Evolutionary conservation across 1,140 invertebrate genomes (phyloP), one percentile per base, ranked within the genome.

Genomic region (Drosophila pallidifrons): DNA sequence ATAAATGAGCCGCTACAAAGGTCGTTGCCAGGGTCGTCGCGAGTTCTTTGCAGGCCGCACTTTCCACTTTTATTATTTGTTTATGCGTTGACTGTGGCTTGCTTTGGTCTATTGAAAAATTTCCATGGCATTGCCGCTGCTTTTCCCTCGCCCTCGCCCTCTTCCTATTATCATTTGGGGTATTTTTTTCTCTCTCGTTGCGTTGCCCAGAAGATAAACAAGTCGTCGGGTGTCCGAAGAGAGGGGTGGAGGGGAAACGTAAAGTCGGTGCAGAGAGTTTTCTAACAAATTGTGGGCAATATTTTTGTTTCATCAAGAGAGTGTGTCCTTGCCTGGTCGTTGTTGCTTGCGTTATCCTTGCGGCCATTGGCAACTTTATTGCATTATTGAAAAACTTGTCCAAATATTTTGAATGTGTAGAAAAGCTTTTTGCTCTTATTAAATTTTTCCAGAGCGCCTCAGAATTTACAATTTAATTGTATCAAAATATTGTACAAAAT

Each of bases 311-410:
- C 81, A 89, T 89, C 85, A 90, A 52, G 63, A 81, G 68, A 81
- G 68, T 66, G 81, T 41, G 41, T 64, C 49, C 61, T 51, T 49
- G 43, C 30, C 30, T 55, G 51, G n/a, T 20, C n/a, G n/a, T 51
- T 35, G 28, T 13, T 10, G 10, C 25, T 11, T 32, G 41, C 28
- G 28, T 25, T 25, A 25, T 32, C 63, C 77, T 71, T 71, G 70
- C 54, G 77, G 80, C 55, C 68, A 73, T 75, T 85, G 75, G 38
- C 78, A 89, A 89, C 86, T 89, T 89, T 89, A 89, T 89, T 90
- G 86, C 85, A 89, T 89, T 89, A 89, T 89, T 89, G 86, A 89
- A 89, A 89, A 89, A 89, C 85, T 89, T 90, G 86, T 89, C 81
- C 83, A 89, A 89, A 89, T 89, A 89, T 89, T 90, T 88, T 88